These are phyloP conservation scores for Cavia porcellus DNA, from an alignment of 2,113 vertebrate species.

Conservation along the genomic window DNA sequence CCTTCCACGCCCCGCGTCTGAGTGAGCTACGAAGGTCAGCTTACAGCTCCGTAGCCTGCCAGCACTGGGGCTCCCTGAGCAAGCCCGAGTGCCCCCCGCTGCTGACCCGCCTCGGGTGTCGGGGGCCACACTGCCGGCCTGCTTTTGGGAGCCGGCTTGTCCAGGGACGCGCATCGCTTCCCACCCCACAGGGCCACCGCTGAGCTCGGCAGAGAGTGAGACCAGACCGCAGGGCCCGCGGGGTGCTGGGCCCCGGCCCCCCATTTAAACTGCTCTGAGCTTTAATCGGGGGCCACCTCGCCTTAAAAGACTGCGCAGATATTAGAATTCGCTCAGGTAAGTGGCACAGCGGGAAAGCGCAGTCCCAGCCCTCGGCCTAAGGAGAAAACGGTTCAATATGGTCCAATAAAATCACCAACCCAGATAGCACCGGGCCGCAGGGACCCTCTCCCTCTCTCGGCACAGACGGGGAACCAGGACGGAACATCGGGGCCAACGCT, in stretches of 20 bases:
- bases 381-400: not conserved
- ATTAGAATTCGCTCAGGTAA: not conserved
- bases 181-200: not conserved
- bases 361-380: rapidly evolving
- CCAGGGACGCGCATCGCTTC: not conserved
- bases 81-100: too few species aligned
- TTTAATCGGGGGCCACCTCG: not conserved
- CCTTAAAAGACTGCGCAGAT: not conserved
- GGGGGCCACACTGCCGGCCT: not conserved
- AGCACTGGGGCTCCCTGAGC: too few species aligned
- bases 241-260: not conserved
- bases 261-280: not conserved
- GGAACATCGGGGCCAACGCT: rapidly evolving
- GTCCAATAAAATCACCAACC: slow-evolving; percentile 20
- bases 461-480: not conserved
- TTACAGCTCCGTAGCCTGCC: too few species aligned
- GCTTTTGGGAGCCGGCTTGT: not conserved
- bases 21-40: not conserved
- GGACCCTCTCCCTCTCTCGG: not conserved
- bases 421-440: not conserved
- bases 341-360: not conserved
- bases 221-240: not conserved
- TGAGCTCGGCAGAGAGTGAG: not conserved
- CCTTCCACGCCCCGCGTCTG: not conserved
- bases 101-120: too few species aligned